phyloP scores from a whole-genome alignment of 2,797 vertebrate genomes.

The Capromys pilorides region DNA sequence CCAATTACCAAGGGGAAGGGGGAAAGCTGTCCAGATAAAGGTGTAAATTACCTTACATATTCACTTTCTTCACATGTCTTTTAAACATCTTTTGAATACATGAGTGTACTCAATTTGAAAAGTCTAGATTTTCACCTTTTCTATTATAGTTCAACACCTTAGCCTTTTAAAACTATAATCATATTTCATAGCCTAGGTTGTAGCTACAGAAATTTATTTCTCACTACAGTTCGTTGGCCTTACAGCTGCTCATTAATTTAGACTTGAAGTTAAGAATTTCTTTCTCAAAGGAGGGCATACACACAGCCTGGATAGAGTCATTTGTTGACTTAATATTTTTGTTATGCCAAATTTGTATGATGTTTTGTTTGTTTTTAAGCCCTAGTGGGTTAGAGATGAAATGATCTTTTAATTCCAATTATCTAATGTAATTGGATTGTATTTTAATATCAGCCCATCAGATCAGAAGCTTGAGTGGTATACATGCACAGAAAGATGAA shows the following conservation, averaged over 20 bases:
- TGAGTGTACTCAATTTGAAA: background rate
- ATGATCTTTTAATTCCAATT: conserved; percentile 61
- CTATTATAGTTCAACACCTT: background rate
- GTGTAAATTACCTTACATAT: background rate
- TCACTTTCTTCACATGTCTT: background rate
- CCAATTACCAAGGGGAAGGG: background rate
- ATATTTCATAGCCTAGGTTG: background rate
- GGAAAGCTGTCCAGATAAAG: background rate
- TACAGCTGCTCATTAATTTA: conserved; percentile 43
- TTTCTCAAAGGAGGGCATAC: background rate
- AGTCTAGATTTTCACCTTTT: background rate
- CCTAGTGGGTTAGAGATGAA: conserved; percentile 15
- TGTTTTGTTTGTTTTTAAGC: conserved; percentile 53
- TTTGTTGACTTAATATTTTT: conserved; percentile 29
- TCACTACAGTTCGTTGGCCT: conserved; percentile 43
- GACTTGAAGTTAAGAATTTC: conserved; percentile 51
- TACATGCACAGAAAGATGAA: conserved; percentile 33
- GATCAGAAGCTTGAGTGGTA: conserved; percentile 26
- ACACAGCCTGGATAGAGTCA: background rate
- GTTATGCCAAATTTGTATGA: conserved; percentile 12
- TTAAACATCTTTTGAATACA: conserved; percentile 2
- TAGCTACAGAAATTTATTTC: conserved; percentile 59
- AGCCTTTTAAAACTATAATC: conserved; percentile 43
- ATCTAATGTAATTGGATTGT: conserved; percentile 40
- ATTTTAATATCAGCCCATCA: conserved; percentile 56